Conservation (phyloP, 1,140 invertebrate species). For the Trichogramma pretiosum region DNA sequence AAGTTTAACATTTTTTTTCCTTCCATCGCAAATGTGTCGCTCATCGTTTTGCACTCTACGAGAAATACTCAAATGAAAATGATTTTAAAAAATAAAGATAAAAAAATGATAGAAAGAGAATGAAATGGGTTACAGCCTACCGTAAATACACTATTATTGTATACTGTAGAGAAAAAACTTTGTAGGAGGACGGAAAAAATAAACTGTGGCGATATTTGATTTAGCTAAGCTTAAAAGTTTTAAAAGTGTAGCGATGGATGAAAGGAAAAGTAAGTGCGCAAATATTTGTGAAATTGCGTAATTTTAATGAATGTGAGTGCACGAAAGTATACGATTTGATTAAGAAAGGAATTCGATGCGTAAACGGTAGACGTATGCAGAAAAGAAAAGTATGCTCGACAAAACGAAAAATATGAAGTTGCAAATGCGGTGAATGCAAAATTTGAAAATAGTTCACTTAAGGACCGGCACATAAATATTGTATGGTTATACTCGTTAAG, state of each 20-base stretch:
- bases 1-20: slow-evolving; percentile 15
- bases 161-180: slow-evolving; percentile 27
- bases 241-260: slow-evolving; percentile 11
- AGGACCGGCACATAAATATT: too few relatives aligned
- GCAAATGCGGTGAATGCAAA: slow-evolving; percentile 1
- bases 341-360: slow-evolving; percentile 9
- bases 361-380: background rate
- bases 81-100: slow-evolving; percentile 9
- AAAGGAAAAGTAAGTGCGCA: slow-evolving; percentile 11
- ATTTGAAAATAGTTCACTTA: too few relatives aligned
- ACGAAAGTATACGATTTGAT: slow-evolving; percentile 14
- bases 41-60: slow-evolving; percentile 27
- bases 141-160: slow-evolving; percentile 33
- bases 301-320: slow-evolving; percentile 8
- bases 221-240: slow-evolving; percentile 24
- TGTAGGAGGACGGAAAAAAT: slow-evolving; percentile 17
- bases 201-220: slow-evolving; percentile 19
- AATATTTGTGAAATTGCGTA: slow-evolving; percentile 7
- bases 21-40: slow-evolving; percentile 19
- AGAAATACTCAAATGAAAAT: slow-evolving; percentile 33
- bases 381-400: slow-evolving; percentile 15
- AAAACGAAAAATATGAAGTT: slow-evolving; percentile 12
- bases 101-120: slow-evolving; percentile 5
- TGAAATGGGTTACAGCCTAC: slow-evolving; percentile 25
- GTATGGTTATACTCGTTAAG: slow-evolving; percentile 12